Evolutionary conservation across 2,888 invertebrate species (phyloP), one percentile per base, ranked within the genome.

Genomic region (Linyphia triangularis): DNA sequence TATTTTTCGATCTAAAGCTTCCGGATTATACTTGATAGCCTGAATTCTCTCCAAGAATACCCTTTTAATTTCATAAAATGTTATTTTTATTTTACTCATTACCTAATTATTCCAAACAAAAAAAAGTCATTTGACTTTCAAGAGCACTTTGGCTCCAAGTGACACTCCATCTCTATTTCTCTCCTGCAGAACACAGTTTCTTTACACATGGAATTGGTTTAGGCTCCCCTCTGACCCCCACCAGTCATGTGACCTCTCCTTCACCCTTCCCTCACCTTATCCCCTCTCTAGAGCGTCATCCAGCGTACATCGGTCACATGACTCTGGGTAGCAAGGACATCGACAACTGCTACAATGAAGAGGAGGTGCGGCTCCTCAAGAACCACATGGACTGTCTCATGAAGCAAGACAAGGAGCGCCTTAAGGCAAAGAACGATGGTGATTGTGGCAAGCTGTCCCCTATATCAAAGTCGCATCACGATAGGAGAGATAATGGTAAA

Each of bases 181-280:
- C 84, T 82, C 63, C 82, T 89, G 43, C 89, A 89, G 89, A 89
- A 78, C 89, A 81, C 83, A 86, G 85, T 86, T 89, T 85, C 83
- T 89, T 86, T 86, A 83, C 89, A 67, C 83, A 86, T 63, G 89
- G 89, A 77, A 82, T 86, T 79, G 89, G 86, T 86, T 84, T 88
- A 81, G 79, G 85, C 77, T 81, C 90, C 85, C 85, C 90, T 88
- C 77, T 90, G 79, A 88, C 90, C 72, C 88, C 88, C 40, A 88
- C 78, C 57, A 88, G 91, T 91, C 75, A 90, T 90, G 57, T 90
- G 91, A 78, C 91, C 91, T 33, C 90, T 95, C 22, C 94, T 96
- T 7, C 96, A 96, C 93, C 94, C 95, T 88, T 95, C 96, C 90
- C 96, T 96, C 90, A 95, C 96, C 22, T 96, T 95, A 16, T 93